Evolutionary conservation across 1,140 invertebrate species (phyloP).

Genomic region (Zaprionus inermis): DNA sequence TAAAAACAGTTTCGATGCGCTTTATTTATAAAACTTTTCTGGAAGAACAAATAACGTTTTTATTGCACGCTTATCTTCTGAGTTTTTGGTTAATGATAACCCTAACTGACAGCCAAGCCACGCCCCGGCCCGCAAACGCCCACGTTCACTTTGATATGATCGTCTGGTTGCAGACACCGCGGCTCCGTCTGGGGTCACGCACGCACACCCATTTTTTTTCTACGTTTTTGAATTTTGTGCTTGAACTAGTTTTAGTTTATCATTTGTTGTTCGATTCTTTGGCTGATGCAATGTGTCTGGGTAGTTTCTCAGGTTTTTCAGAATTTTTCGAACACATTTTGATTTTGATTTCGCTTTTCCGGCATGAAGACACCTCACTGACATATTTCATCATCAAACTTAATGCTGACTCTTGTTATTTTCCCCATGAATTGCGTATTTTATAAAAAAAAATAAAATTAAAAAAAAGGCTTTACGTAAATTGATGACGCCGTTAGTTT

Average conservation of each 20-base stretch:
- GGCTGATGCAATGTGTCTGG: constrained; percentile 61
- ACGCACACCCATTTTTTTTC: constrained; percentile 6
- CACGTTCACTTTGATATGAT: not conserved
- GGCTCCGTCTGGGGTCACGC: constrained; percentile 30
- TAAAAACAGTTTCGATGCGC: constrained; percentile 13
- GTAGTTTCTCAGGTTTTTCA: constrained; percentile 44
- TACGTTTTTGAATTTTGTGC: constrained; percentile 22
- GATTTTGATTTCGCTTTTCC: constrained; percentile 25
- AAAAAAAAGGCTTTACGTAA: not conserved
- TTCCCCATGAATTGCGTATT: not conserved
- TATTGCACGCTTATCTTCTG: constrained; percentile 34
- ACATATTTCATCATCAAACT: constrained; percentile 38
- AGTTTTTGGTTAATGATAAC: constrained; percentile 33
- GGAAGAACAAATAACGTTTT: constrained; percentile 13
- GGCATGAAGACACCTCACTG: constrained; percentile 34
- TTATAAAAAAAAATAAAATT: not conserved
- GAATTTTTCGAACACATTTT: constrained; percentile 12
- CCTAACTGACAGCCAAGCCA: not conserved
- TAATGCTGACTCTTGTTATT: not conserved
- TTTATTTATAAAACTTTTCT: constrained; percentile 14
- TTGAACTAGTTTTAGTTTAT: constrained; percentile 56
- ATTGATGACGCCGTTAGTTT: not conserved
- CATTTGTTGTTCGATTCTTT: constrained; percentile 20
- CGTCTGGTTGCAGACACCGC: constrained; percentile 29
- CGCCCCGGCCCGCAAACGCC: not conserved